Percentiles rank a stretch among this genome's conserved stretches.
Evolutionary conservation across 2,888 invertebrate genomes (phyloP).

Genomic region (Thymelicus acteon): DNA sequence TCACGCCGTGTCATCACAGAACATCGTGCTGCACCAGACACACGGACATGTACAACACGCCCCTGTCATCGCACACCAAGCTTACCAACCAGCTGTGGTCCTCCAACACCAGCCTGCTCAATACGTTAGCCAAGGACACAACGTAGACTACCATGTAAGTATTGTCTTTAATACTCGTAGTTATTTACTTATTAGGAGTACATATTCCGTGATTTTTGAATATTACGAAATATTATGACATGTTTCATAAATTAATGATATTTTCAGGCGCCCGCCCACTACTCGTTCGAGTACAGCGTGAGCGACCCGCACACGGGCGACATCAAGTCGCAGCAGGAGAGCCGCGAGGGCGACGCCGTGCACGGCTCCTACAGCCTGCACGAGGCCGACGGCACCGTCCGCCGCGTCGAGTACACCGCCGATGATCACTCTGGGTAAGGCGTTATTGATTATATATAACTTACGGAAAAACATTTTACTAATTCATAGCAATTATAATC

Average conservation of each 20-base stretch:
- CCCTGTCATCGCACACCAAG: slow-evolving; percentile 61
- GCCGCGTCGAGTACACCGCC: slow-evolving; percentile 46
- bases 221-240: neutral
- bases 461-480: too few species aligned
- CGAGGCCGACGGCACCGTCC: slow-evolving; percentile 83
- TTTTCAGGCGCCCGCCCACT: slow-evolving; percentile 63
- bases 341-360: slow-evolving; percentile 43
- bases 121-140: slow-evolving; percentile 67
- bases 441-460: neutral
- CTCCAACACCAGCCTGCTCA: slow-evolving; percentile 63
- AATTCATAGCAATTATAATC: too few species aligned
- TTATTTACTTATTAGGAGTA: too few species aligned
- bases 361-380: slow-evolving; percentile 84
- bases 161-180: slow-evolving; percentile 41
- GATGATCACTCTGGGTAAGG: slow-evolving; percentile 24
- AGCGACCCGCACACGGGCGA: slow-evolving; percentile 75
- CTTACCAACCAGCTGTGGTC: slow-evolving; percentile 37
- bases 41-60: slow-evolving; percentile 63
- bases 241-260: neutral
- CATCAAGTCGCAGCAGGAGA: slow-evolving; percentile 79
- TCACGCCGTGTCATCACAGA: slow-evolving; percentile 57
- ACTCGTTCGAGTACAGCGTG: slow-evolving; percentile 75
- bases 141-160: slow-evolving; percentile 55
- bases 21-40: slow-evolving; percentile 53
- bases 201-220: too few species aligned